These are phyloP conservation scores for Rhogogaster chlorosoma DNA, from an alignment of 2,888 invertebrate species.

Conservation along the genomic window DNA sequence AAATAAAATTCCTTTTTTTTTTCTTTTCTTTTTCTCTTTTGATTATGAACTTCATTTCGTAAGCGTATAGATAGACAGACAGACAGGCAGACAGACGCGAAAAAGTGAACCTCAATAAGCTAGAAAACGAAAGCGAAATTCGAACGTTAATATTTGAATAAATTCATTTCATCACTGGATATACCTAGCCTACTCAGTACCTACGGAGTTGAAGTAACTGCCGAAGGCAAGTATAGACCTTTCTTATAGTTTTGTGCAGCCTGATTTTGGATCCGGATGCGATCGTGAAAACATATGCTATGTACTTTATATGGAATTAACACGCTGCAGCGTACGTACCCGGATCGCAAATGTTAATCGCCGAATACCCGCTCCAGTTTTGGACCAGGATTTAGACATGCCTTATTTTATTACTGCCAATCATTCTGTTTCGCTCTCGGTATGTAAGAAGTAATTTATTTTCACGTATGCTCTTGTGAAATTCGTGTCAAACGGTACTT, in stretches of 20 bases:
- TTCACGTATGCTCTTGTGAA: conserved; percentile 35
- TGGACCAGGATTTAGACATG: neutral
- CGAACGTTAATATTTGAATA: neutral
- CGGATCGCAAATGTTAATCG: neutral
- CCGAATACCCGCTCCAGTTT: conserved; percentile 28
- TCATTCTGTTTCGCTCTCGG: conserved; percentile 15
- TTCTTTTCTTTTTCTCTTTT: neutral
- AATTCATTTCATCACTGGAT: neutral
- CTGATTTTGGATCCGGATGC: neutral
- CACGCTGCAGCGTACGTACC: neutral
- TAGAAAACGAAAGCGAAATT: neutral
- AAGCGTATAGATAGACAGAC: neutral
- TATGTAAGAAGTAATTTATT: conserved; percentile 28
- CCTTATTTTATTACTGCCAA: conserved; percentile 18
- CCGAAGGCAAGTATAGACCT: neutral
- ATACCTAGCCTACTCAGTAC: neutral
- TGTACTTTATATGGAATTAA: neutral
- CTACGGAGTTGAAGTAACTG: neutral
- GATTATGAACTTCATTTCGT: too few relatives aligned
- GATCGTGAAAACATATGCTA: neutral
- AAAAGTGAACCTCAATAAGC: neutral
- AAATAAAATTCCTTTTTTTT: neutral
- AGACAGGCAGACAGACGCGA: neutral
- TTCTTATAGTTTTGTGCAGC: neutral
- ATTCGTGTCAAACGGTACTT: conserved; percentile 50